These are phyloP conservation scores for Drosophila austrosaltans DNA, from an alignment of 2,888 invertebrate species.

Conservation along the genomic window DNA sequence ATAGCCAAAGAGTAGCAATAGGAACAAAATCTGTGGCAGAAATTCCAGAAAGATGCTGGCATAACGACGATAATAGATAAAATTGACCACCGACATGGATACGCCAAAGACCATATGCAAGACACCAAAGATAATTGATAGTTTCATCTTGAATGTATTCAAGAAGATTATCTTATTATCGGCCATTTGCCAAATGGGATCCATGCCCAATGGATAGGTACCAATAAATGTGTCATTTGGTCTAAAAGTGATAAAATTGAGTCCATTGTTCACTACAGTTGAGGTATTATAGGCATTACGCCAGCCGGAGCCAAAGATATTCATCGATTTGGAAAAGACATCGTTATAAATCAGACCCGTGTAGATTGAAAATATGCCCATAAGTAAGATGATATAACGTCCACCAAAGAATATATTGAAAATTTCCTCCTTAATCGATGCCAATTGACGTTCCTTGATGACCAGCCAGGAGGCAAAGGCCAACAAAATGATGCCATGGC, in stretches of 20 bases:
- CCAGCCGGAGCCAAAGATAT: conserved; percentile 97
- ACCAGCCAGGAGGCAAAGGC: conserved; percentile 93
- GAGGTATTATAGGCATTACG: conserved; percentile 85
- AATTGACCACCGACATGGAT: conserved; percentile 91
- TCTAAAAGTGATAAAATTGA: conserved; percentile 62
- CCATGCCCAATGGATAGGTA: conserved; percentile 92
- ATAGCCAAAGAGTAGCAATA: conserved; percentile 94
- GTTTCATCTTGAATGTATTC: conserved; percentile 98
- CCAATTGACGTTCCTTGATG: conserved; percentile 89
- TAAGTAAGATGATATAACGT: conserved; percentile 97
- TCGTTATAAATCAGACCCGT: conserved; percentile 99
- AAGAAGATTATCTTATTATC: conserved; percentile 96
- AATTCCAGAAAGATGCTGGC: conserved; percentile 92
- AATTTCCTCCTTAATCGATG: conserved; percentile 91
- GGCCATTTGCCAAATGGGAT: conserved; percentile 89
- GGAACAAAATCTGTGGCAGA: conserved; percentile 95
- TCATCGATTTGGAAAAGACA: conserved; percentile 96
- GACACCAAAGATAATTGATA: conserved; percentile 97
- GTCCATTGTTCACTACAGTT: conserved; percentile 61
- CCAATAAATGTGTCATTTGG: conserved; percentile 86
- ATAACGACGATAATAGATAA: conserved; percentile 88
- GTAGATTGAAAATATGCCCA: conserved; percentile 99
- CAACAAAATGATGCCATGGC: conserved; percentile 94
- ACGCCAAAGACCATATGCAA: conserved; percentile 98
- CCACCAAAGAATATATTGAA: conserved; percentile 99